Evolutionary conservation across 2,888 invertebrate species (phyloP), one percentile per base, ranked within the genome.

Genomic region (Argynnis bischoffii): DNA sequence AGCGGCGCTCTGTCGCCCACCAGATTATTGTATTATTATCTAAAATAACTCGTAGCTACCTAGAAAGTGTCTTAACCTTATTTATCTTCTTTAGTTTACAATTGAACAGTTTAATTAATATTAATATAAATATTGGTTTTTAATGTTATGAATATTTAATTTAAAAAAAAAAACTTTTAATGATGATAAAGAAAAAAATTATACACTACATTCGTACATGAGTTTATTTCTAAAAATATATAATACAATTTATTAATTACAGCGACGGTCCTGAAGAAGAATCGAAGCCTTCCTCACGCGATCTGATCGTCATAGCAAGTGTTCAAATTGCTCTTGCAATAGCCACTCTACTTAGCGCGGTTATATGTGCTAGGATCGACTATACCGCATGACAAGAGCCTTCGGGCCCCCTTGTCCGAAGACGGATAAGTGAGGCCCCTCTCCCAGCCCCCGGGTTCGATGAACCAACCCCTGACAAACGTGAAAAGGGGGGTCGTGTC

Each of bases 321-420:
- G 88, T 94, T 0, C 93, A 94, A 80, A 88, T 93, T 66, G 82
- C 87, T 0, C 81, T 94, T 2, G 91, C 94, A 0, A 79, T 85
- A 1, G 86, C 94, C 1, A 93, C 94, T 0, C 81, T 94, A 1
- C 75, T 93, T 6, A 93, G 93, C 72, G 93, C 94, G 8, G 89
- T 91, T 46, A 82, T 93, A 1, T 92, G 94, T 76, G 87, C 94
- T 3, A 88, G 94, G 66, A 94, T 94, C 70, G 94, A 94, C 79
- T 93, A 90, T 78, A 77, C 78, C 77, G 79, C 85, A 81, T 91
- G 93, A 93, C 89, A 84, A 77, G 90, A 90, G 73, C 86, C 90
- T 0, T 79, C 87, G 85, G 87, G 88, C 70, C 78, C 87, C 82
- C 87, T 86, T 77, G 80, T 89, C 70, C 82, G 88, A 66, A 77